A percentile compares a stretch with the other conserved stretches of the same genome.
Conservation (phyloP, 2,797 vertebrate species). For the Aulostomus chinensis region DNA sequence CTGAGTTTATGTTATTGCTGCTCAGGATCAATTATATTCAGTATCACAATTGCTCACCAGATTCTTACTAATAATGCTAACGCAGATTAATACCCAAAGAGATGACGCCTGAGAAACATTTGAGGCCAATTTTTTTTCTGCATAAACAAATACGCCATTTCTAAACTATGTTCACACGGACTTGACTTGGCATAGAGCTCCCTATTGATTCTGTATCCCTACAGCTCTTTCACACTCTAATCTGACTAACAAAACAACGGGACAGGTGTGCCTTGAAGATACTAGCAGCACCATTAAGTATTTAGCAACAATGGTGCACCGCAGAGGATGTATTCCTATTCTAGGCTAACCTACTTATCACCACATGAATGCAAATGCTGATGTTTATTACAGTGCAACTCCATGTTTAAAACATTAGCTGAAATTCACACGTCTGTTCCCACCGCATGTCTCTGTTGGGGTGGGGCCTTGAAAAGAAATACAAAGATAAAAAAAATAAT, state of each 20-base stretch:
- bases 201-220: slow-evolving; percentile 61
- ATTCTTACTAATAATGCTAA: slow-evolving; percentile 11
- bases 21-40: slow-evolving; percentile 21
- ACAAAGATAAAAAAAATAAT: background rate
- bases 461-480: slow-evolving; percentile 2
- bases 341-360: slow-evolving; percentile 75
- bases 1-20: background rate
- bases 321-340: slow-evolving; percentile 68
- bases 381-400: slow-evolving; percentile 63
- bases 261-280: slow-evolving; percentile 78
- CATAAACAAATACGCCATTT: slow-evolving; percentile 59
- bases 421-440: slow-evolving; percentile 45
- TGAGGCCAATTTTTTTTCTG: slow-evolving; percentile 16
- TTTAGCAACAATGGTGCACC: slow-evolving; percentile 74
- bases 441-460: slow-evolving; percentile 17
- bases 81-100: slow-evolving; percentile 40
- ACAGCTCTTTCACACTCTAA: slow-evolving; percentile 74
- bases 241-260: slow-evolving; percentile 77
- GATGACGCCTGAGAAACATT: slow-evolving; percentile 51
- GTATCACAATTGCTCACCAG: slow-evolving; percentile 8
- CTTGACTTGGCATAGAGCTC: slow-evolving; percentile 67
- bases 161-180: slow-evolving; percentile 60
- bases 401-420: slow-evolving; percentile 69
- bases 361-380: slow-evolving; percentile 66
- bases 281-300: slow-evolving; percentile 77